Evolutionary conservation across 2,797 vertebrate species (phyloP).

Genomic region (Coendou prehensilis): DNA sequence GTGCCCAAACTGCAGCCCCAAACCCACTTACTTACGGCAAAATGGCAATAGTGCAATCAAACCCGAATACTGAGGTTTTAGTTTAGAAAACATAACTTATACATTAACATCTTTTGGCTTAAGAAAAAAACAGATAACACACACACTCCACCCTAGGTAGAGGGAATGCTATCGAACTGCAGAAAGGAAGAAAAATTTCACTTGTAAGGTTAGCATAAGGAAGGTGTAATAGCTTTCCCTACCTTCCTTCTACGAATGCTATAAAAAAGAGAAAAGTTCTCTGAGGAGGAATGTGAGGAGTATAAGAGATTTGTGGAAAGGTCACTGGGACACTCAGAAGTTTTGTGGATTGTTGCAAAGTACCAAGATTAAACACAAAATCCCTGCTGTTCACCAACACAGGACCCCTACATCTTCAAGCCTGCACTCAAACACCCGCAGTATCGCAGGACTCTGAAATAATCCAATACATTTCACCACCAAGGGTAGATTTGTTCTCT

Average conservation of each 20-base stretch:
- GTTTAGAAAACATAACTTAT: not conserved
- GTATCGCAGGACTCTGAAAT: not conserved
- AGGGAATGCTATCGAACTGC: not conserved
- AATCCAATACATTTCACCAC: not conserved
- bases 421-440: too few relatives aligned
- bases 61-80: not conserved
- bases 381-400: not conserved
- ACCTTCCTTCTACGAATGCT: not conserved
- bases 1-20: not conserved
- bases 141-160: not conserved
- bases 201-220: not conserved
- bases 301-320: not conserved
- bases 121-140: not conserved
- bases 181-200: not conserved
- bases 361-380: too few relatives aligned
- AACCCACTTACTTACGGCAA: not conserved
- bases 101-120: not conserved
- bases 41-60: not conserved
- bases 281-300: not conserved
- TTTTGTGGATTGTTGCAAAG: not conserved
- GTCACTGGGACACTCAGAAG: not conserved
- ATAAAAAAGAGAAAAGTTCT: not conserved
- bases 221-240: not conserved
- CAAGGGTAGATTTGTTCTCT: too few relatives aligned
- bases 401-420: too few relatives aligned